Percentiles rank a stretch among this genome's conserved stretches.
These are phyloP conservation scores for Oophaga sylvatica DNA, from an alignment of 2,797 vertebrate species.

Conservation along the genomic window DNA sequence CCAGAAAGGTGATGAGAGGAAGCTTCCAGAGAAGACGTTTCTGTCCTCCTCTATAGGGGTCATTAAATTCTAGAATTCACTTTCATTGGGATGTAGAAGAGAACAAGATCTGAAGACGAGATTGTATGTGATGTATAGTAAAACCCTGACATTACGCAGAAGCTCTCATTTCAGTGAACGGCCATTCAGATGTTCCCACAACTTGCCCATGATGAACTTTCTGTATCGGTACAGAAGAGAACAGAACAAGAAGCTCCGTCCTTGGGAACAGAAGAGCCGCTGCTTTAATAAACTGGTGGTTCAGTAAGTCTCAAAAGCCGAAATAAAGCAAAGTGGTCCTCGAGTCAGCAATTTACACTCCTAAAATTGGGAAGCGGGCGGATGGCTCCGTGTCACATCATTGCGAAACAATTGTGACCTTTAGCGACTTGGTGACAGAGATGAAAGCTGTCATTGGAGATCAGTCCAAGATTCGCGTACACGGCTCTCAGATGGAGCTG, in stretches of 20 bases:
- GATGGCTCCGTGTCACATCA: conserved; percentile 25
- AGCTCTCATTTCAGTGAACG: background rate
- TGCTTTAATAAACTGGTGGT: conserved; percentile 23
- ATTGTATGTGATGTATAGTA: background rate
- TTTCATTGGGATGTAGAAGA: background rate
- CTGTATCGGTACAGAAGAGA: background rate
- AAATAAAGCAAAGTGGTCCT: conserved; percentile 39
- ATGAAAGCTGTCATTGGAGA: conserved; percentile 46
- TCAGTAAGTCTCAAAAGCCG: conserved; percentile 9
- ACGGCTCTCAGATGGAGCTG: conserved; percentile 9
- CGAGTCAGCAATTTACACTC: conserved; percentile 37
- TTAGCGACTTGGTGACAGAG: conserved; percentile 38
- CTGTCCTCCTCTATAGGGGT: background rate
- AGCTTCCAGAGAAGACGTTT: background rate
- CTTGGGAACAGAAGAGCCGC: background rate
- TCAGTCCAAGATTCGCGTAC: conserved; percentile 3
- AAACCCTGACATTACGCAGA: background rate
- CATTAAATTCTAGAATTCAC: background rate
- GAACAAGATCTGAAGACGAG: background rate
- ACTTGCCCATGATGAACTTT: background rate
- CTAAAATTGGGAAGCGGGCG: conserved; percentile 11
- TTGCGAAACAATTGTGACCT: conserved; percentile 37
- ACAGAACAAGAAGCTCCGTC: background rate
- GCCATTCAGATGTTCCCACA: background rate
- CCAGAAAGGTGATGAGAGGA: background rate